Base-by-base conservation (phyloP, 2,888 invertebrate genomes). In the Ectemnius lituratus region DNA sequence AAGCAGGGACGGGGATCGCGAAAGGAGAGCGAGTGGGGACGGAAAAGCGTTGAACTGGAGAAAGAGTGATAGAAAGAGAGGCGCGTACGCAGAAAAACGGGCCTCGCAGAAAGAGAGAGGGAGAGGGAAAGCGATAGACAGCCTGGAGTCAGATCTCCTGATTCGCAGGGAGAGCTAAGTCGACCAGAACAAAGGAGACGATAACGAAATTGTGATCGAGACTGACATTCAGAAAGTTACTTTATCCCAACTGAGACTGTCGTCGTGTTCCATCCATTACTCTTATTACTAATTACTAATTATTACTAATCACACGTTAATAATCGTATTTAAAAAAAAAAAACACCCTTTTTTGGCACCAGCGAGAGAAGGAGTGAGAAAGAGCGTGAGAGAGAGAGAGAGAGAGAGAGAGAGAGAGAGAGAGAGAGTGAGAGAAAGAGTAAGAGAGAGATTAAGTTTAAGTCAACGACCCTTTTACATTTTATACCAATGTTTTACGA, bases 231-330 rank as follows among this genome's bases (percentile, higher is more conserved):
- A 82, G 86, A 86, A 87, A 86, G 85, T 87, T 86, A 79, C 78
- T 78, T 78, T 76, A 78, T 79, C 70, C 75, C 79, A 70, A 75
- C 80, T 80, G 83, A 85, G 84, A 84, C 86, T 85, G 87, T 85
- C 82, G 84, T 78, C 81, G 84, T 73, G 84, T 86, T 88, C 88
- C 88, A 88, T 88, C 88, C 88, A 89, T 83, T 86, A 78, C 66
- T 8, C 37, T 80, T 80, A 75, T 79, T 83, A 81, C 75, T 79
- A 82, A 78, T 79, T 81, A 56, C 66, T 76, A 79, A 76, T 81
- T 78, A 79, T 74, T 78, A 68, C 66, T 70, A 68, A 80, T 49
- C 62, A 37, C 71, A 64, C 57, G 47, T 27, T 69, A 52, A 67
- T 28, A 64, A 23, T 49, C 59, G 47, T 62, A 52, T 27, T 60